These are phyloP conservation scores for Cercocebus atys DNA, from an alignment of 2,113 vertebrate species.

Conservation along the genomic window DNA sequence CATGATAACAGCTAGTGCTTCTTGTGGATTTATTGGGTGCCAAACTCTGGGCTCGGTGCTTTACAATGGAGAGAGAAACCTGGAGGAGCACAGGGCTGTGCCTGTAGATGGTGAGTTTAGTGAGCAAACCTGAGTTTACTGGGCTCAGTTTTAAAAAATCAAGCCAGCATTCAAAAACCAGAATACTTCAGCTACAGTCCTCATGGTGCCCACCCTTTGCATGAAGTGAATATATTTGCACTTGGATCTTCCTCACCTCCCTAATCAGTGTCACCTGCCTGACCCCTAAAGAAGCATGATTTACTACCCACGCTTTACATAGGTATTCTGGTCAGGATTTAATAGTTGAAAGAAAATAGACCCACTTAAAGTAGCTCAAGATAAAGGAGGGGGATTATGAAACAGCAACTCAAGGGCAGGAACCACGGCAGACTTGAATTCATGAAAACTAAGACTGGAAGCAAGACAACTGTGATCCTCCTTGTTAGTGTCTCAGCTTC, in stretches of 20 bases:
- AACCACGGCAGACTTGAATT: neutral
- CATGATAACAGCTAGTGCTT: neutral
- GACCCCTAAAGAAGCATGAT: neutral
- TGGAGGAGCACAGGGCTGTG: neutral
- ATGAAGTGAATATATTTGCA: neutral
- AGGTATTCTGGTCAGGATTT: neutral
- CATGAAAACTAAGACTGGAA: neutral
- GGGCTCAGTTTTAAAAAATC: neutral
- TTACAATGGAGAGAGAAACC: neutral
- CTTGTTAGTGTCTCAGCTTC: neutral
- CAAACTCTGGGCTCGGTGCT: neutral
- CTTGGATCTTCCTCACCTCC: neutral
- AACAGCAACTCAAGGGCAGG: neutral
- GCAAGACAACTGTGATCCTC: neutral
- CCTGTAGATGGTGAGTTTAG: neutral
- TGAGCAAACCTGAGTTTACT: neutral
- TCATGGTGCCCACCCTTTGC: no score
- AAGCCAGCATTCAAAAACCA: neutral
- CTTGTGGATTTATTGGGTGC: neutral
- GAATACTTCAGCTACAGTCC: neutral
- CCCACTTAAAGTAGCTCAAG: neutral
- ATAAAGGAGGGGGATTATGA: neutral
- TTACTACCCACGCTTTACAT: neutral
- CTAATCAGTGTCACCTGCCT: neutral
- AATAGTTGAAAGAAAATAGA: neutral